Base-by-base conservation (phyloP, 1,140 invertebrate species). In the Atta cephalotes region DNA sequence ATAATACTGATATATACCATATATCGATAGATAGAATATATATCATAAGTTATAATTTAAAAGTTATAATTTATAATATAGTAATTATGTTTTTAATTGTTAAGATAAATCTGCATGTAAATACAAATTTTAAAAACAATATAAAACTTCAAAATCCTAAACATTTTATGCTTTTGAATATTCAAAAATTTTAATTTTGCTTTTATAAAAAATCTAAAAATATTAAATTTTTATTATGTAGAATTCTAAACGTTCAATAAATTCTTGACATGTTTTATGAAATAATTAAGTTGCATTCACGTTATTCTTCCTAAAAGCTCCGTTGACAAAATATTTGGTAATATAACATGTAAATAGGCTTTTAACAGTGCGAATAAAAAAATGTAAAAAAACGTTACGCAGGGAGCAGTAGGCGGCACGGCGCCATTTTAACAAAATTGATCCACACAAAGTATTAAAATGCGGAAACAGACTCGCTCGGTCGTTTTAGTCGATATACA, bases 381-480 rank as follows among this genome's bases (percentile, higher is more conserved):
- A 84, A 76, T 63, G 28, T 76, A 62, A 84, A 82, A 76, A 84
- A 18, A 58, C 6, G 25, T 84, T 39, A 35, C 39, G 9, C 14
- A 21, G 45, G 28, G 78, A 80, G 28, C 28, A 21, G 63, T 14
- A n/a, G 45, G 56, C 39, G 9, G 39, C 39, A 9, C 18, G 56
- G 1, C 45, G 45, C 58, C 80, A 76, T 84, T 84, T 84, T 63
- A 84, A 84, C 70, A 14, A 84, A 84, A 84, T 84, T 84, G 70
- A 84, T 84, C n/a, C 70, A 70, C 70, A 45, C 56, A 12, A 62
- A 76, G 70, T 84, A 84, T 84, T 84, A 84, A 84, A 84, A 76
- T 84, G 58, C 80, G 70, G 80, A 84, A 84, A 84, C 80, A 84
- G 70, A 84, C 70, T 84, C 51, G 45, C 78, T 14, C 25, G 39